These are phyloP conservation scores for Metellina segmentata DNA, from an alignment of 2,888 invertebrate genomes.

Conservation along the genomic window DNA sequence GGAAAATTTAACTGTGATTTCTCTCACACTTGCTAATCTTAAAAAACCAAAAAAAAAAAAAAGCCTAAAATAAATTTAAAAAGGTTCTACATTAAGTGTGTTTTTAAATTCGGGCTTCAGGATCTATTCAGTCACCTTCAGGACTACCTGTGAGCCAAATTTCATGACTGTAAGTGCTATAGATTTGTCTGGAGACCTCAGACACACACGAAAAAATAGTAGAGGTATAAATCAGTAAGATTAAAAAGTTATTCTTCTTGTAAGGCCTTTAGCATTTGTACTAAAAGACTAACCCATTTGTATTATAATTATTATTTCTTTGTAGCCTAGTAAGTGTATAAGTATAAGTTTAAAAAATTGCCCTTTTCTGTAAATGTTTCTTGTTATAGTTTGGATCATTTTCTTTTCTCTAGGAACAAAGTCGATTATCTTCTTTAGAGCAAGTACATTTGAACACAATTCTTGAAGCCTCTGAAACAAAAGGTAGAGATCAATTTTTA, in stretches of 20 bases:
- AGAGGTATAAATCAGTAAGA: too few relatives aligned
- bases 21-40: too few relatives aligned
- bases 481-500: constrained; percentile 39
- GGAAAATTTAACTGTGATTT: too few relatives aligned
- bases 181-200: too few relatives aligned
- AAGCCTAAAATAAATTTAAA: too few relatives aligned
- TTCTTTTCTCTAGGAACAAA: constrained; percentile 43
- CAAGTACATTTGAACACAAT: constrained; percentile 65
- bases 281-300: background rate
- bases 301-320: background rate
- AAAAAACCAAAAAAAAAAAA: too few relatives aligned
- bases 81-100: too few relatives aligned
- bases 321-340: background rate
- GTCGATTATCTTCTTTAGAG: constrained; percentile 48
- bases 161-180: too few relatives aligned
- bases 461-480: constrained; percentile 67
- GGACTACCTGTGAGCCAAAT: too few relatives aligned
- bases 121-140: too few relatives aligned
- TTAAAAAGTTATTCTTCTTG: background rate
- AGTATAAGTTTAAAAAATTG: background rate
- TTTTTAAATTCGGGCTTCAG: too few relatives aligned
- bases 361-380: background rate
- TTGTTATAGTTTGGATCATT: background rate
- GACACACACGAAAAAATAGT: too few relatives aligned
- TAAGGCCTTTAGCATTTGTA: background rate